Base-by-base conservation (phyloP, 2,113 vertebrate genomes). In the Corydoras maculifer region DNA sequence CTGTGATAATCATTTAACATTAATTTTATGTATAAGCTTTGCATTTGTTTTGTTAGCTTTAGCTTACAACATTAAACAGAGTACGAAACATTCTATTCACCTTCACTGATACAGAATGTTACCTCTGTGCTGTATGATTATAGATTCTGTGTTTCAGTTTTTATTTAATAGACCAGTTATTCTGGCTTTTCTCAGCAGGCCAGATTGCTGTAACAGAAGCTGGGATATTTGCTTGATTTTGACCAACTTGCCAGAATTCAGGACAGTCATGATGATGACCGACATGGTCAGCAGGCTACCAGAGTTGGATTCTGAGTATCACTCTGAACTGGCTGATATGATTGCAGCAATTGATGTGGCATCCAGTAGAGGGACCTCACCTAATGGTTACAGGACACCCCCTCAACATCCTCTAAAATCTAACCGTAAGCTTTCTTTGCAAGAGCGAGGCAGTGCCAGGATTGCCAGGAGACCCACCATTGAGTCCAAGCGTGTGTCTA, bases 401-500 rank as follows among this genome's bases (percentile, higher is more conserved):
- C 58, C 79, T 18, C 76, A 69, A 10, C 87, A 89, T 9, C 88
- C 88, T 4, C 55, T 69, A 31, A 85, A 92, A 2, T 91, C 92
- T 0, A 87, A 88, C 71, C 90, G 96, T 82, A 98, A 97, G 86
- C 30, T 96, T 71, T 99, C 96, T 0, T 90, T 99, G 73, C 96
- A 98, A 82, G 95, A 99, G 77, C 87, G 86, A 35, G 89, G 91
- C 61, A 89, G 83, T 59, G 57, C 57, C 18, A 79, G 93, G 2
- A 78, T 89, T 3, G 78, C 89, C 76, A 86, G 94, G 68, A 90
- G 94, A 78, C 94, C 91, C 5, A 98, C 95, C 0, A 92, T 97
- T 2, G 94, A 99, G 84, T 98, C 96, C 74, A 90, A 94, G 58
- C 91, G 84, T 0, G 92, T 99, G 78, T 95, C 94, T 76, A 93